These are phyloP conservation scores for Phragmatobia fuliginosa DNA, from an alignment of 2,888 invertebrate genomes.

Conservation along the genomic window DNA sequence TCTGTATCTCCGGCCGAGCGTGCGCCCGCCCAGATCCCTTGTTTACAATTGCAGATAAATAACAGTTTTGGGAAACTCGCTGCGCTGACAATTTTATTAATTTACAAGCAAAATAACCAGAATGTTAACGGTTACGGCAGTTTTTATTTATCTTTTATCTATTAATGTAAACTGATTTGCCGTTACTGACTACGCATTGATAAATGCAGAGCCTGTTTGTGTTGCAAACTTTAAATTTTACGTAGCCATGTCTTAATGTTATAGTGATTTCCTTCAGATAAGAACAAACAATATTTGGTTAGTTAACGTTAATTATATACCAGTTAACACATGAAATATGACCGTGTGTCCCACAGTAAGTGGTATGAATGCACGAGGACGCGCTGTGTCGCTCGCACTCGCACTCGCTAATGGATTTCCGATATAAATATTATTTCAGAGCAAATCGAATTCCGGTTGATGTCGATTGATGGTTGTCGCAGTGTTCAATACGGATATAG, in stretches of 20 bases:
- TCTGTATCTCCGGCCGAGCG: neutral
- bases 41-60: neutral
- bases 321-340: neutral
- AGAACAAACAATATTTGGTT: neutral
- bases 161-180: neutral
- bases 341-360: neutral
- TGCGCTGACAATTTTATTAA: neutral
- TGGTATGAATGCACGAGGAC: neutral
- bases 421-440: conserved; percentile 15
- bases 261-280: neutral
- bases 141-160: neutral
- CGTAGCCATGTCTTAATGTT: neutral
- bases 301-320: neutral
- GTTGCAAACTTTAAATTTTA: too few species aligned
- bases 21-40: neutral
- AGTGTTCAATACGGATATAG: neutral
- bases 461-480: conserved; percentile 12
- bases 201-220: neutral
- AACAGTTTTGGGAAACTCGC: neutral
- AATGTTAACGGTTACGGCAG: neutral
- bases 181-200: too few species aligned
- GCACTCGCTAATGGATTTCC: conserved; percentile 12
- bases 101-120: neutral
- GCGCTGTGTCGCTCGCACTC: neutral
- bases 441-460: conserved; percentile 10